phyloP scores from a whole-genome alignment of 2,797 vertebrate genomes.

The Cryptoprocta ferox region DNA sequence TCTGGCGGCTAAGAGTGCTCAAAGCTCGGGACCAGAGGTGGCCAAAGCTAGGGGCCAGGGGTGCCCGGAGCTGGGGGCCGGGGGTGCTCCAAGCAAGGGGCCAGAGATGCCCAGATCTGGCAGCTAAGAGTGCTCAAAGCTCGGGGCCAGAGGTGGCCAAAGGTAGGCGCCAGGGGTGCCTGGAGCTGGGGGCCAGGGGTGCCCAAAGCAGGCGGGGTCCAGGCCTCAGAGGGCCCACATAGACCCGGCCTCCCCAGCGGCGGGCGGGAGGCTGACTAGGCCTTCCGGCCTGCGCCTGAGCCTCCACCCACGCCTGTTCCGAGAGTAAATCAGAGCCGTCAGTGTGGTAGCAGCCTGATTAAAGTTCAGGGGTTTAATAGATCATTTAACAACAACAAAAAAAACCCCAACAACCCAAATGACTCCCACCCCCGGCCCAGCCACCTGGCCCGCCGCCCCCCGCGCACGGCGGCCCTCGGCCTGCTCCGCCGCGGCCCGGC shows the following conservation, averaged over 20 bases:
- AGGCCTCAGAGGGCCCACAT: not conserved
- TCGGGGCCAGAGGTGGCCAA: not conserved
- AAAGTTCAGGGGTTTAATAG: constrained; percentile 99
- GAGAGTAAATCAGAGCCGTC: constrained; percentile 94
- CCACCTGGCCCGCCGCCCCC: constrained; percentile 97
- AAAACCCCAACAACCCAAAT: constrained; percentile 87
- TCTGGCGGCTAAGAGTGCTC: too few species aligned
- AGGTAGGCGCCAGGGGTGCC: not conserved
- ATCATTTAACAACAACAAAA: constrained; percentile 92
- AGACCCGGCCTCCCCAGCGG: not conserved
- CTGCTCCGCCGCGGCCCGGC: constrained; percentile 92
- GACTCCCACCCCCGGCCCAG: constrained; percentile 92
- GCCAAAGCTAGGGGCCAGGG: too few species aligned
- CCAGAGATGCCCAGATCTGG: not conserved
- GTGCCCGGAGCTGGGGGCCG: too few species aligned
- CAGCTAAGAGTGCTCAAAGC: too few species aligned
- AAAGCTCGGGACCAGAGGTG: too few species aligned
- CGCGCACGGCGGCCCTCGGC: constrained; percentile 95
- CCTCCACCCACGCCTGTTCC: constrained; percentile 87
- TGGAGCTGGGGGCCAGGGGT: not conserved
- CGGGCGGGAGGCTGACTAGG: not conserved
- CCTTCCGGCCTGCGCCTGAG: constrained; percentile 52
- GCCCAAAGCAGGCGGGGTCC: not conserved
- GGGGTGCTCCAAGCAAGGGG: too few species aligned
- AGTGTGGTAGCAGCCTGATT: constrained; percentile 97